Evolutionary conservation across 2,113 vertebrate genomes (phyloP).

Genomic region (Upupa epops): DNA sequence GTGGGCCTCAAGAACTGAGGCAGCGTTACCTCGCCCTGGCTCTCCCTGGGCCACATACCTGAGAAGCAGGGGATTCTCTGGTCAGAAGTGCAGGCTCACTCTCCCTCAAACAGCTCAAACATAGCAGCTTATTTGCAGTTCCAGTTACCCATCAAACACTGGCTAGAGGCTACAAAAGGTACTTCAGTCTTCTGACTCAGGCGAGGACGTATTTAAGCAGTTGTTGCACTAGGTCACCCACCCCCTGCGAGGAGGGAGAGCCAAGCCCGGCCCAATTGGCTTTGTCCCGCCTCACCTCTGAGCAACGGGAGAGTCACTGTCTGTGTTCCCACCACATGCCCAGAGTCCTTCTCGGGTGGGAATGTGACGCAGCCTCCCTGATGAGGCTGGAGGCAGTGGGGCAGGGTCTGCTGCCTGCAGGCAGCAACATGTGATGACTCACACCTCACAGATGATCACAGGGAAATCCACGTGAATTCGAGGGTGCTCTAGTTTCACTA

Average conservation of each 20-base stretch:
- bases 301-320: neutral
- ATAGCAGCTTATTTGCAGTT: conserved; percentile 32
- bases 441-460: conserved; percentile 94
- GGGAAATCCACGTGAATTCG: conserved; percentile 97
- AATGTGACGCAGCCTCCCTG: neutral
- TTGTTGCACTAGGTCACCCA: conserved; percentile 10
- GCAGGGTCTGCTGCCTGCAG: neutral
- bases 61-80: conserved; percentile 52
- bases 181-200: conserved; percentile 50
- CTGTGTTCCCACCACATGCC: neutral
- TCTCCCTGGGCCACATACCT: conserved; percentile 44
- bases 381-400: neutral
- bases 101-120: conserved; percentile 37
- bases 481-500: conserved; percentile 92
- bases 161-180: conserved; percentile 35
- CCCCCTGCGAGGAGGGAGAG: neutral
- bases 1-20: neutral
- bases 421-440: conserved; percentile 57
- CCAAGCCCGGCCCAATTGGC: conserved; percentile 4
- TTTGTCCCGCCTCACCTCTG: neutral
- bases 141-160: conserved; percentile 46
- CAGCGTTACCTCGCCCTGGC: neutral
- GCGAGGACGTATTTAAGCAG: conserved; percentile 40
- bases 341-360: conserved; percentile 33
- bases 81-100: conserved; percentile 26